These are phyloP conservation scores for Xylocampa areola DNA, from an alignment of 2,888 invertebrate species.

Conservation along the genomic window DNA sequence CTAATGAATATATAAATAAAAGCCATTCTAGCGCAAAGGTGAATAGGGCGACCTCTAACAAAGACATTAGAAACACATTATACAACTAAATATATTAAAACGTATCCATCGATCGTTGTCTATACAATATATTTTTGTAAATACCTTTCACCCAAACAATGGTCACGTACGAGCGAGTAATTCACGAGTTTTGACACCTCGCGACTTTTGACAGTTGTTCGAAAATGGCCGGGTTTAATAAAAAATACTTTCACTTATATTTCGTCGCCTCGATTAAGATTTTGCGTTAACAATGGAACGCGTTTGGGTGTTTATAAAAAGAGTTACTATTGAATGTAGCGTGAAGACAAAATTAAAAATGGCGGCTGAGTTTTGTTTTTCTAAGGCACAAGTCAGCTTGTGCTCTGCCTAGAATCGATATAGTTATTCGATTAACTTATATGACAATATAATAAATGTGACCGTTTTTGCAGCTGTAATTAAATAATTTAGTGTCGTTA, in stretches of 20 bases:
- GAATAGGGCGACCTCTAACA: slow-evolving; percentile 67
- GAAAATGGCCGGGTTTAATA: slow-evolving; percentile 62
- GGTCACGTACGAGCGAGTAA: slow-evolving; percentile 50
- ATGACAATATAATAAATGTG: not conserved
- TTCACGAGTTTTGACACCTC: slow-evolving; percentile 64
- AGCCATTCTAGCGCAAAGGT: slow-evolving; percentile 76
- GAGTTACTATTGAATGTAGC: slow-evolving; percentile 72
- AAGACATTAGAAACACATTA: slow-evolving; percentile 67
- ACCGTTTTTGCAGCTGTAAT: slow-evolving; percentile 1
- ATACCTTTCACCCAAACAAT: slow-evolving; percentile 63
- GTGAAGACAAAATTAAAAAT: slow-evolving; percentile 76
- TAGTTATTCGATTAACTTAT: slow-evolving; percentile 22
- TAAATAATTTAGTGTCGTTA: slow-evolving; percentile 30
- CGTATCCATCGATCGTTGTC: slow-evolving; percentile 50
- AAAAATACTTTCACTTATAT: slow-evolving; percentile 78
- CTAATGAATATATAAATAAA: slow-evolving; percentile 67
- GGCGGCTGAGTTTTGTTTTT: slow-evolving; percentile 24
- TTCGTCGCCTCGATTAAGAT: slow-evolving; percentile 68
- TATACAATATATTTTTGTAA: slow-evolving; percentile 42
- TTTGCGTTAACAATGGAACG: slow-evolving; percentile 69
- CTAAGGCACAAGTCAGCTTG: slow-evolving; percentile 1
- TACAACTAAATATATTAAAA: slow-evolving; percentile 56
- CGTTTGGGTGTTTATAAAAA: slow-evolving; percentile 74
- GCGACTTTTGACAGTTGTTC: slow-evolving; percentile 71
- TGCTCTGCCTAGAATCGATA: slow-evolving; percentile 31